Evolutionary conservation across 2,888 invertebrate species (phyloP).

Genomic region (Cosmopolites sordidus): DNA sequence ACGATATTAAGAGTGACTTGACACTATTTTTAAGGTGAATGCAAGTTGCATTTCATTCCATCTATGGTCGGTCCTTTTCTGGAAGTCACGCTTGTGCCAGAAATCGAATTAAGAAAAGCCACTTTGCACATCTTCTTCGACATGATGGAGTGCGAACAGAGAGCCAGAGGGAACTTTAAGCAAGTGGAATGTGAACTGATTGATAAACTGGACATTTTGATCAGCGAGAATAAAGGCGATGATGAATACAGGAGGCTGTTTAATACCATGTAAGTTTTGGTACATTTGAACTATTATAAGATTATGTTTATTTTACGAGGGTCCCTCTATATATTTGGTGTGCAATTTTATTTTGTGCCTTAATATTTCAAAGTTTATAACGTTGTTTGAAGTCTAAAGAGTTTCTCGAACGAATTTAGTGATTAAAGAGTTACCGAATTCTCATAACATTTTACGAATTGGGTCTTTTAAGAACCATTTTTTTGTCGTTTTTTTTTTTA

Average conservation of each 20-base stretch:
- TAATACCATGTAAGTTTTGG: constrained; percentile 86
- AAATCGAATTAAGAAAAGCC: constrained; percentile 78
- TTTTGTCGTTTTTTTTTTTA: too few species aligned
- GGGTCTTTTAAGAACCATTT: too few species aligned
- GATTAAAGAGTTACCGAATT: too few species aligned
- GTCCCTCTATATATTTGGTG: too few species aligned
- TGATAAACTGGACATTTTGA: constrained; percentile 86
- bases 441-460: too few species aligned
- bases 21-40: constrained; percentile 56
- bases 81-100: constrained; percentile 87
- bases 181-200: constrained; percentile 91
- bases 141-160: constrained; percentile 90
- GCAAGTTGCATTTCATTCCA: constrained; percentile 85
- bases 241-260: constrained; percentile 90
- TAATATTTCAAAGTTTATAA: too few species aligned
- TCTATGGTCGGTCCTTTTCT: constrained; percentile 91
- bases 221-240: constrained; percentile 91
- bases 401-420: too few species aligned
- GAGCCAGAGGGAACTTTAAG: constrained; percentile 78
- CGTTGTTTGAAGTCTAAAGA: too few species aligned
- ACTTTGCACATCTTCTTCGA: constrained; percentile 91
- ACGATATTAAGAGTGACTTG: too few species aligned
- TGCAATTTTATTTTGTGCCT: too few species aligned
- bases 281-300: constrained; percentile 39
- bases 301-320: too few species aligned